Conservation (phyloP, 2,888 invertebrate genomes). For the Ptychoptera albimana region DNA sequence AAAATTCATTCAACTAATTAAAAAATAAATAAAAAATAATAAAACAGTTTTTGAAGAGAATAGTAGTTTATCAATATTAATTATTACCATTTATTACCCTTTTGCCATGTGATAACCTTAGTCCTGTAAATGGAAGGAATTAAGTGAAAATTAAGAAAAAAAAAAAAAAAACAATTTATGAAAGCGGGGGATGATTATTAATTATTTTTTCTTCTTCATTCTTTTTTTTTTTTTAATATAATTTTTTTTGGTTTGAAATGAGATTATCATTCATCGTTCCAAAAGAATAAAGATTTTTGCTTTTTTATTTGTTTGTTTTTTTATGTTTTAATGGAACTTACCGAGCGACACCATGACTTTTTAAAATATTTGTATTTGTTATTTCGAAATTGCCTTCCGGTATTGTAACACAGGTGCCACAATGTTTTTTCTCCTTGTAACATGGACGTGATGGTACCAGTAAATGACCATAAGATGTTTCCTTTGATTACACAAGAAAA, state of each 20-base stretch:
- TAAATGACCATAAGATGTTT: conserved; percentile 76
- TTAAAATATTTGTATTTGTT: conserved; percentile 30
- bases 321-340: conserved; percentile 16
- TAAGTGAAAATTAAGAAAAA: conserved; percentile 8
- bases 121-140: conserved; percentile 44
- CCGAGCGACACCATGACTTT: conserved; percentile 41
- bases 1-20: too few species aligned
- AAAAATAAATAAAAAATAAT: too few species aligned
- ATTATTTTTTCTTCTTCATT: too few species aligned
- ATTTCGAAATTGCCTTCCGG: conserved; percentile 28
- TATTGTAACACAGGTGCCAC: conserved; percentile 20
- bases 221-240: background rate
- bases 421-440: conserved; percentile 26
- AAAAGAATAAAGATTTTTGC: background rate
- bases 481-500: conserved; percentile 32
- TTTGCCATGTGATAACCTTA: conserved; percentile 72
- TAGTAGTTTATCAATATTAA: conserved; percentile 3
- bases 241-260: background rate
- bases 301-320: background rate
- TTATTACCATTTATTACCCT: conserved; percentile 70
- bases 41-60: background rate
- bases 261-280: background rate
- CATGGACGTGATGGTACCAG: conserved; percentile 54
- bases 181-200: background rate
- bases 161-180: background rate